A percentile compares a stretch with the other conserved stretches of the same genome.
These are phyloP conservation scores for Hemichromis elongatus DNA, from an alignment of 2,113 vertebrate species.

Conservation along the genomic window DNA sequence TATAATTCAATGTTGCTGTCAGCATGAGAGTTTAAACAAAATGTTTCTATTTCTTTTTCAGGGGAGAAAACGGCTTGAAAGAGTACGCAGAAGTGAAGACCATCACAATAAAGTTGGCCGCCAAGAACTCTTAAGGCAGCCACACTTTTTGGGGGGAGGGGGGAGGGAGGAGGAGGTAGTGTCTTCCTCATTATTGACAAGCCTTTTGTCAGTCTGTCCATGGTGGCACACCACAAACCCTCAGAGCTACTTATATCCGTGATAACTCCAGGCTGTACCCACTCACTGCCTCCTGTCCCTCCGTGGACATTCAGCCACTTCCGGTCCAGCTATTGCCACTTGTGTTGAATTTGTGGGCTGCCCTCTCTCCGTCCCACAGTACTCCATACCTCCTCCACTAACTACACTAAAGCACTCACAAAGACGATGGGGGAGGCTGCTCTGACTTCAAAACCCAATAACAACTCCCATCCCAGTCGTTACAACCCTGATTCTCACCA, in stretches of 20 bases:
- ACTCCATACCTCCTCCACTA: constrained; percentile 63
- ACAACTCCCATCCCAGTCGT: neutral
- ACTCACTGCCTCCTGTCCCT: constrained; percentile 30
- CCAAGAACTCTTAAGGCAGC: constrained; percentile 89
- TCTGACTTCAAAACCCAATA: constrained; percentile 33
- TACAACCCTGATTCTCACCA: neutral
- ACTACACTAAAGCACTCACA: constrained; percentile 77
- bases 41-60: constrained; percentile 47
- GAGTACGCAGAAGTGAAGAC: constrained; percentile 98
- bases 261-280: constrained; percentile 59
- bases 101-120: constrained; percentile 91
- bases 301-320: constrained; percentile 38
- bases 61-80: constrained; percentile 89
- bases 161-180: constrained; percentile 26
- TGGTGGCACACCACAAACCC: constrained; percentile 30
- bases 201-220: constrained; percentile 14
- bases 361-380: neutral
- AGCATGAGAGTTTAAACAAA: neutral
- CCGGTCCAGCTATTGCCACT: constrained; percentile 24
- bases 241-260: constrained; percentile 31
- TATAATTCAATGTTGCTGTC: neutral
- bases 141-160: neutral
- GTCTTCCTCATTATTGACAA: constrained; percentile 44
- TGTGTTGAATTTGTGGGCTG: constrained; percentile 22
- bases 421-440: constrained; percentile 50